Evolutionary conservation across 2,113 vertebrate genomes (phyloP).

Genomic region (Catharus minimus): DNA sequence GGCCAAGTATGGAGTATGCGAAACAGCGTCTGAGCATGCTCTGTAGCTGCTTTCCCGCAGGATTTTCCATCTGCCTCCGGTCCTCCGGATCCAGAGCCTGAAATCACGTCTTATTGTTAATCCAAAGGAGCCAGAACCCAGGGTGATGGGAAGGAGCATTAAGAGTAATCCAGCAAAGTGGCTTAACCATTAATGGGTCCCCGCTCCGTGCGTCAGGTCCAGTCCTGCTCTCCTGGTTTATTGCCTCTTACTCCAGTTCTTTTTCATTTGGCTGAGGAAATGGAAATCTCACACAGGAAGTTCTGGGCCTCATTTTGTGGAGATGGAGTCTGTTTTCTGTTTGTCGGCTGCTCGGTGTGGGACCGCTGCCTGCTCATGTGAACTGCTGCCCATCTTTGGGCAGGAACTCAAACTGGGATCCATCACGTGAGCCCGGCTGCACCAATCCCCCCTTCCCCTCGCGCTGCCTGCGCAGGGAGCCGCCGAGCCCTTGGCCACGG

Average conservation of each 20-base stretch:
- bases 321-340: slow-evolving; percentile 79
- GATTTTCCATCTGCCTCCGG: slow-evolving; percentile 59
- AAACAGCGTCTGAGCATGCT: slow-evolving; percentile 58
- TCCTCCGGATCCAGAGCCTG: slow-evolving; percentile 59
- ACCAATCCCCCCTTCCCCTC: slow-evolving; percentile 41
- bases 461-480: slow-evolving; percentile 46
- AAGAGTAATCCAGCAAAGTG: slow-evolving; percentile 67
- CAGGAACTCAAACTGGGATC: slow-evolving; percentile 70
- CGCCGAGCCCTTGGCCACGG: slow-evolving; percentile 25
- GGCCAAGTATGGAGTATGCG: slow-evolving; percentile 61
- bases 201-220: slow-evolving; percentile 58
- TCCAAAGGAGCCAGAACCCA: slow-evolving; percentile 61
- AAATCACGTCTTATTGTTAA: slow-evolving; percentile 66
- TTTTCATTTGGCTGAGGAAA: slow-evolving; percentile 79
- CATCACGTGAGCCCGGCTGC: slow-evolving; percentile 34
- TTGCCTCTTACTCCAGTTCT: slow-evolving; percentile 64
- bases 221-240: slow-evolving; percentile 49
- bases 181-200: slow-evolving; percentile 70
- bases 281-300: slow-evolving; percentile 81
- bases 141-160: slow-evolving; percentile 64
- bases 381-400: slow-evolving; percentile 78
- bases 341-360: slow-evolving; percentile 72
- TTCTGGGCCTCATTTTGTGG: slow-evolving; percentile 77
- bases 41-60: slow-evolving; percentile 51
- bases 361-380: slow-evolving; percentile 66